Evolutionary conservation across 64 coral and sea anemone genomes (phyloP), one percentile per base, ranked within the genome.

Genomic region (Anthopleura sola): DNA sequence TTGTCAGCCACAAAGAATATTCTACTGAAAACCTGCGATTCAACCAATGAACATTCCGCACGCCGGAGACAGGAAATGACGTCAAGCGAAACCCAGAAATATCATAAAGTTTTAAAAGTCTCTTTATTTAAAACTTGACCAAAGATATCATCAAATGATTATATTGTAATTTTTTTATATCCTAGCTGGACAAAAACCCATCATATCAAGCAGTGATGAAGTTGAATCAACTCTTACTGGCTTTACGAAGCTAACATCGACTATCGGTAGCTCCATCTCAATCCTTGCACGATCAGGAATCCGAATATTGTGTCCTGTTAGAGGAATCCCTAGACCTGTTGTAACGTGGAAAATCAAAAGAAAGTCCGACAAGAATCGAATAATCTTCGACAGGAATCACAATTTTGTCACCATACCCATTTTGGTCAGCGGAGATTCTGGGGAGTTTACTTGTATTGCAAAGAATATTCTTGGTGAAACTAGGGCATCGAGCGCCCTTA

Each of bases 391-490:
- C 32, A 81, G 47, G 26, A 38, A 33, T 13, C 34, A 21, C 5
- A 79, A 87, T 21, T 62, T 55, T 37, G 6, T 74, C 31, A 87
- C 55, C 1, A 83, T 92, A 40, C 51, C 58, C 47, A 86, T 46
- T 17, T 36, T 92, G 37, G 39, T 36, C 3, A 37, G 40, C 24
- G 37, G 66, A n/a, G 87, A 96, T 53, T 78, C 38, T 69, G 90
- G 94, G 15, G 37, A 80, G 28, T 96, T 89, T 50, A 92, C 55
- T 7, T 96, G 94, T 48, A 57, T 84, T 49, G 94, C 94, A 39
- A 88, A 60, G 18, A 96, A 92, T 49, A 69, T 83, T 33, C 86
- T 82, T 79, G 94, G 90, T 18, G 15, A 83, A 36, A 77, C 40
- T 31, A 86, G 62, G 1, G 66, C 77, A 2, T 85, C 85, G 56